Conservation (phyloP, 2,888 invertebrate species). For the Bellardia pandia region DNA sequence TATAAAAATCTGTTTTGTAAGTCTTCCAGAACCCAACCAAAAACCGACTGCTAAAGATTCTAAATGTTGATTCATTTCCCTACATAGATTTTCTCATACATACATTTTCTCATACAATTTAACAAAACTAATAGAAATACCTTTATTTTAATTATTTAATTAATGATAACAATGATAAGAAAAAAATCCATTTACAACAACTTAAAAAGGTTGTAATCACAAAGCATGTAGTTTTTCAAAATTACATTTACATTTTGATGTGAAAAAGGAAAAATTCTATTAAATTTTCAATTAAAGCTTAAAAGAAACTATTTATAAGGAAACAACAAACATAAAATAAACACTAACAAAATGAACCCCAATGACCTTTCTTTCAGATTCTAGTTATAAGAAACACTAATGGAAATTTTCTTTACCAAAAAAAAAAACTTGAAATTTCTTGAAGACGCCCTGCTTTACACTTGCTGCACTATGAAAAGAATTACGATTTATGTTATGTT, state of each 20-base stretch:
- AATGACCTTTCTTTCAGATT: slow-evolving; percentile 24
- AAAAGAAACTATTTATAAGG: slow-evolving; percentile 19
- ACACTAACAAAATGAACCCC: slow-evolving; percentile 57
- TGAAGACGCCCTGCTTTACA: slow-evolving; percentile 56
- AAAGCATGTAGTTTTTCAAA: slow-evolving; percentile 20
- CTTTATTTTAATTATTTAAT: slow-evolving; percentile 25
- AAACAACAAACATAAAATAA: slow-evolving; percentile 1
- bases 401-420: slow-evolving; percentile 9
- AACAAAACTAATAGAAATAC: neutral
- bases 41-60: neutral
- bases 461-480: slow-evolving; percentile 54
- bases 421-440: slow-evolving; percentile 37
- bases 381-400: slow-evolving; percentile 18
- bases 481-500: slow-evolving; percentile 16
- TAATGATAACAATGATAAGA: slow-evolving; percentile 23
- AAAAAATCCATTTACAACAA: neutral
- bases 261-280: slow-evolving; percentile 39
- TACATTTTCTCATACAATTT: neutral
- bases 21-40: neutral
- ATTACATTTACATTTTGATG: slow-evolving; percentile 1
- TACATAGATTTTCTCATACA: neutral
- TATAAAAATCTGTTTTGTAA: neutral
- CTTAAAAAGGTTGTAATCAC: slow-evolving; percentile 12
- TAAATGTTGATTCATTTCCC: neutral
- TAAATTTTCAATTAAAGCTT: slow-evolving; percentile 54